Percentiles rank a stretch among this genome's conserved stretches.
phyloP scores from a whole-genome alignment of 2,888 invertebrate genomes.

The Nymphalis c-album region DNA sequence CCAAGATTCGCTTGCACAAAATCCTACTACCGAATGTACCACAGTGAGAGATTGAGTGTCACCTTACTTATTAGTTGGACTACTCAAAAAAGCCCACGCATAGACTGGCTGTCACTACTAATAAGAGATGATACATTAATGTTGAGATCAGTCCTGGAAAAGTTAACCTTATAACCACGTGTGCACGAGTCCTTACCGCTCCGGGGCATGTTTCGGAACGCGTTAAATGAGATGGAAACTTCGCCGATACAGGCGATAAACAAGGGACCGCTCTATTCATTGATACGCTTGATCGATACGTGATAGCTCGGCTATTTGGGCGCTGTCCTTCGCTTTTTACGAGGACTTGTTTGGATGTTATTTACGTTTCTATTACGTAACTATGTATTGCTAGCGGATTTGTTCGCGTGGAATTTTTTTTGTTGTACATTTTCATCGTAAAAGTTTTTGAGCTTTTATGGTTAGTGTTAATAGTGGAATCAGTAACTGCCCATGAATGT shows the following conservation, averaged over 20 bases:
- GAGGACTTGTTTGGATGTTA: not conserved
- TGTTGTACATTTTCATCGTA: no score
- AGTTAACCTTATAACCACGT: conserved; percentile 3
- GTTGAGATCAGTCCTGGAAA: not conserved
- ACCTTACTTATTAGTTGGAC: no score
- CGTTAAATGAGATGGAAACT: conserved; percentile 67
- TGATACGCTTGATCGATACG: conserved; percentile 27
- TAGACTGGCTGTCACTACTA: no score
- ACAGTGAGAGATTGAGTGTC: no score
- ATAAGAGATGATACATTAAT: no score
- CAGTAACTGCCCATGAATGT: no score
- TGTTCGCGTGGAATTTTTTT: no score
- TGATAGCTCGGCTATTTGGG: conserved; percentile 10
- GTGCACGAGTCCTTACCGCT: conserved; percentile 7
- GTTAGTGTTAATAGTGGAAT: no score
- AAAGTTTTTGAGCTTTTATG: no score
- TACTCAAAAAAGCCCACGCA: no score
- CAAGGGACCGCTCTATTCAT: conserved; percentile 40
- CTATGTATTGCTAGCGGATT: not conserved
- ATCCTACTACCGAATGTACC: no score
- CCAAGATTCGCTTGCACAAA: no score
- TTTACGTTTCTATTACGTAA: conserved; percentile 1
- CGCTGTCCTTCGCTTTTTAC: conserved; percentile 12
- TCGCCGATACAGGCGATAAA: conserved; percentile 57
- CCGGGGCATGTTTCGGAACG: not conserved